phyloP scores from a whole-genome alignment of 1,140 invertebrate species.

The Triops cancriformis region DNA sequence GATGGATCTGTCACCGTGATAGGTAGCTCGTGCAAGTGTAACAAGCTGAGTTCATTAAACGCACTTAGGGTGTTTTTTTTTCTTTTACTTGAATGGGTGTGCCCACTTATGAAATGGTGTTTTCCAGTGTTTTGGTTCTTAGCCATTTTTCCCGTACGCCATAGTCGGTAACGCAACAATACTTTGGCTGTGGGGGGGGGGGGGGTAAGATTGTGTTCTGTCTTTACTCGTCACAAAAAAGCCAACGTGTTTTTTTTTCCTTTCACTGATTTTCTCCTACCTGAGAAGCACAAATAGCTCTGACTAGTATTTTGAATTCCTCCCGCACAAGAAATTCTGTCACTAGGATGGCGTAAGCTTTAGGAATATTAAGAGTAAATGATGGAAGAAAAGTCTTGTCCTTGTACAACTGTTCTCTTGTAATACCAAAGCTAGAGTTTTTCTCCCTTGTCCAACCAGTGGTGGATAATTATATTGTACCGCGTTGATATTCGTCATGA shows the following conservation, averaged over 20 bases:
- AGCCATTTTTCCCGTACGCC: too few species aligned
- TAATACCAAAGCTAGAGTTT: background rate
- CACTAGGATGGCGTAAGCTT: background rate
- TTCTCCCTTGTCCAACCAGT: background rate
- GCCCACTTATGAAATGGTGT: too few species aligned
- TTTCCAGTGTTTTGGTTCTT: too few species aligned
- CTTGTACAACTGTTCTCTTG: background rate
- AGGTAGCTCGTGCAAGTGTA: background rate
- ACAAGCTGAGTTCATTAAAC: background rate
- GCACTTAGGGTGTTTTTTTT: conserved; percentile 8
- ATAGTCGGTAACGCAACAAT: too few species aligned
- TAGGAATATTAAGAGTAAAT: background rate
- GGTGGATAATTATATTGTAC: background rate
- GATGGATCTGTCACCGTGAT: background rate
- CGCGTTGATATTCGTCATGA: conserved; percentile 9
- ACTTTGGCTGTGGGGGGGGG: background rate
- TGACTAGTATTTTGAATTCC: background rate
- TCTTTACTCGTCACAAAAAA: background rate
- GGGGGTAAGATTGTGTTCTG: background rate
- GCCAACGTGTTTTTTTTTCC: background rate
- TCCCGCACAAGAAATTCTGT: background rate
- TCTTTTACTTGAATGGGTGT: too few species aligned
- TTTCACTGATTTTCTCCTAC: too few species aligned
- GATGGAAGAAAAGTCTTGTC: background rate
- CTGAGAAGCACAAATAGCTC: too few species aligned